phyloP scores from a whole-genome alignment of 2,113 vertebrate species.

The Sebastes schlegelii region DNA sequence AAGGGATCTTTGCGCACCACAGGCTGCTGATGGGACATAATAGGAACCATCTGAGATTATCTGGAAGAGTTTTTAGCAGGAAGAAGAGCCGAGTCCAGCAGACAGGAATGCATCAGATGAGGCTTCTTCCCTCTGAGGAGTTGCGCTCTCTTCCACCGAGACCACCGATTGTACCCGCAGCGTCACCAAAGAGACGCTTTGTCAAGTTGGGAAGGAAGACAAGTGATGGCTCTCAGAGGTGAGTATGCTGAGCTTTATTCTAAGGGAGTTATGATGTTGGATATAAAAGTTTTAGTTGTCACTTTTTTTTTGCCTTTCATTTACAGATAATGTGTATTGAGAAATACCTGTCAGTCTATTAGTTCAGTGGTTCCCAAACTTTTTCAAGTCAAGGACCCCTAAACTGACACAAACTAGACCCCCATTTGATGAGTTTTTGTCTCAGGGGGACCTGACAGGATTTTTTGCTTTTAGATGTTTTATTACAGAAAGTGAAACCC shows the following conservation, averaged over 20 bases:
- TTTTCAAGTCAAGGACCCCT: too few species aligned
- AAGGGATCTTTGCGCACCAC: not conserved
- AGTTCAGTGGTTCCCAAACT: not conserved
- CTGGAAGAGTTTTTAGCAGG: not conserved
- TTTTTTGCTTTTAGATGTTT: too few species aligned
- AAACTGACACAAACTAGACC: too few species aligned
- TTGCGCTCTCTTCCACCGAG: constrained; percentile 62
- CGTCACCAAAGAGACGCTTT: constrained; percentile 75
- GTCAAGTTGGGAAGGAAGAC: constrained; percentile 77
- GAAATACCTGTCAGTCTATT: not conserved
- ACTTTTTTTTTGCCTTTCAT: not conserved
- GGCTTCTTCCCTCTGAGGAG: constrained; percentile 62
- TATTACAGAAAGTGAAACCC: too few species aligned
- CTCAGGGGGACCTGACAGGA: too few species aligned
- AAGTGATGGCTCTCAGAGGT: constrained; percentile 84
- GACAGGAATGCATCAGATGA: constrained; percentile 54
- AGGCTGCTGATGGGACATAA: constrained; percentile 22
- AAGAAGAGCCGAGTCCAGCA: not conserved
- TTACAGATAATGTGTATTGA: not conserved
- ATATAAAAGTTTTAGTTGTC: not conserved
- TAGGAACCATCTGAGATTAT: not conserved
- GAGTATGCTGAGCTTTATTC: constrained; percentile 54
- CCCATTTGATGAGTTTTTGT: too few species aligned
- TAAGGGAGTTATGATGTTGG: not conserved
- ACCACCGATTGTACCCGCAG: constrained; percentile 65